Base-by-base conservation (phyloP, 2,113 vertebrate species). In the Hyperopisus bebe region DNA sequence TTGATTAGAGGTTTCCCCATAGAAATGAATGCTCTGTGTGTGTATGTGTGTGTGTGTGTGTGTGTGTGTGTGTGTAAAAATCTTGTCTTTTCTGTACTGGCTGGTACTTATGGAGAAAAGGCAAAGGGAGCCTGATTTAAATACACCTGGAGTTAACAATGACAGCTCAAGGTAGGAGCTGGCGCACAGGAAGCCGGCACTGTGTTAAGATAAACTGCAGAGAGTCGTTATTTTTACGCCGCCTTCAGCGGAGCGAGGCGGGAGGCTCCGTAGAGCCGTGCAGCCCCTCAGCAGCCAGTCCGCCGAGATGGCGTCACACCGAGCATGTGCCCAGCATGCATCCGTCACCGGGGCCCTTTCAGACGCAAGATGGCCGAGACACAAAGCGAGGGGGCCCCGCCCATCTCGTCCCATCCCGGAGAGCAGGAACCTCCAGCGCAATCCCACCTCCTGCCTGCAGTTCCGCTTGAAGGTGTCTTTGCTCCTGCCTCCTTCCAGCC, bases 381-480 rank as follows among this genome's bases (percentile, higher is more conserved):
- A 86, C 47, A 86, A 48, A 86, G 83, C 44, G 10, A 50, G 83
- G 24, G n/a, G 47, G 44, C 44, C 83, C 83, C 4, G 10, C 83
- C 47, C 35, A n/a, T 48, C 11, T 11, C 47, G 19, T 48, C 24
- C 83, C 47, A 3, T 86, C 44, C 17, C 24, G 4, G 83, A 31
- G 44, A 50, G 24, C 44, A 86, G 17, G 47, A n/a, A 27, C 44
- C 83, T 86, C 83, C n/a, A 47, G 83, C 9, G n/a, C 50, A 86
- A 86, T 86, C 47, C 83, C 83, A 86, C 83, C 83, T 86, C 44
- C n/a, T 86, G 83, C 44, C 21, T 50, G 83, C 44, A 86, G 83
- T 47, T 47, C 82, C 19, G 24, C 83, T 50, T n/a, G 44, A 86
- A 48, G 83, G 83, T 86, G 82, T 13, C 82, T 84, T 2, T n/a